Evolutionary conservation across 2,113 vertebrate species (phyloP).

Genomic region (Pungitius pungitius): DNA sequence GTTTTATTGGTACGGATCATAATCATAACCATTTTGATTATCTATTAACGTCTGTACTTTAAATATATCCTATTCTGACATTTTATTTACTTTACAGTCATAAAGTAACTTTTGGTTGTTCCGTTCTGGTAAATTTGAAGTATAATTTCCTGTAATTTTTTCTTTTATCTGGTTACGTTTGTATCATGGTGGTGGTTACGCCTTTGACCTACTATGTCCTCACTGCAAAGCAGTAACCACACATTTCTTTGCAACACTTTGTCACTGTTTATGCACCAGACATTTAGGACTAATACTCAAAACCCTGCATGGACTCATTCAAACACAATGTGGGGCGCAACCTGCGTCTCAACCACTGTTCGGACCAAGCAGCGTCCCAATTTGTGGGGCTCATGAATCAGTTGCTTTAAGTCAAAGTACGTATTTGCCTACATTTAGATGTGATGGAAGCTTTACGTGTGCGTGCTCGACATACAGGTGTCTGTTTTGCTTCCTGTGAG

Average conservation of each 20-base stretch:
- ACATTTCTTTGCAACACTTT: constrained; percentile 19
- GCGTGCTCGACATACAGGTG: neutral
- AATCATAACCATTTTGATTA: neutral
- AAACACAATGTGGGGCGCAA: neutral
- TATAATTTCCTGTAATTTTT: constrained; percentile 17
- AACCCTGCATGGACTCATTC: neutral
- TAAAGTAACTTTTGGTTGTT: neutral
- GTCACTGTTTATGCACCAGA: constrained; percentile 2
- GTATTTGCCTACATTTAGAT: neutral
- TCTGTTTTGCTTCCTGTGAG: constrained; percentile 38
- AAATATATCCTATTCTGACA: too few relatives aligned
- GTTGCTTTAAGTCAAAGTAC: neutral
- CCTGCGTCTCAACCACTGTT: neutral
- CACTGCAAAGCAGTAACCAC: constrained; percentile 1
- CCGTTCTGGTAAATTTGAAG: constrained; percentile 25
- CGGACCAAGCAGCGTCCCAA: neutral
- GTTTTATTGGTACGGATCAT: neutral
- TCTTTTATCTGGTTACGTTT: neutral
- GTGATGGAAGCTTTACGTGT: too few relatives aligned
- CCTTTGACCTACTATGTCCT: neutral
- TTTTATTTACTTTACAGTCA: too few relatives aligned
- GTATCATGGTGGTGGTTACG: constrained; percentile 14
- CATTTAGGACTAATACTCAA: neutral
- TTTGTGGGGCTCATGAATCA: neutral
- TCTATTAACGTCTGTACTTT: too few relatives aligned